phyloP scores from a whole-genome alignment of 2,888 invertebrate genomes.

The Eristalinus aeneus region DNA sequence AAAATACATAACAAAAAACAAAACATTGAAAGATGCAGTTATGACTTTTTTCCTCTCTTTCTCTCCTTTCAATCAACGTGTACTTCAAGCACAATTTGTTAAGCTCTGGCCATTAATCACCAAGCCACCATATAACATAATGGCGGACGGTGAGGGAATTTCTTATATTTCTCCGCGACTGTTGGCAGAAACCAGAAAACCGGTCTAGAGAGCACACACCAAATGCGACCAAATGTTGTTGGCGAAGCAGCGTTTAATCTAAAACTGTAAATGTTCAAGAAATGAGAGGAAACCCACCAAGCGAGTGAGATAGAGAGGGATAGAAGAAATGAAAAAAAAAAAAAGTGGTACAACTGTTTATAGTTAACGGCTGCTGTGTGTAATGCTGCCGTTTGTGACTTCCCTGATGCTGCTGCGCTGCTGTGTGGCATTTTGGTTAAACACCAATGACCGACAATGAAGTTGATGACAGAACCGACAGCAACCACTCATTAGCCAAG shows the following conservation, averaged over 20 bases:
- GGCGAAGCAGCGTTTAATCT: conserved; percentile 41
- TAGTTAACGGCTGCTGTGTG: conserved; percentile 63
- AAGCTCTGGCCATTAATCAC: conserved; percentile 68
- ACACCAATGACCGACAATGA: not conserved
- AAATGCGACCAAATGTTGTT: conserved; percentile 58
- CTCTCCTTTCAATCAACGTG: conserved; percentile 16
- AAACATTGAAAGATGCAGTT: not conserved
- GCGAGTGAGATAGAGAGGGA: conserved; percentile 8
- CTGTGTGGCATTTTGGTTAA: conserved; percentile 47
- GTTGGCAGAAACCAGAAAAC: conserved; percentile 25
- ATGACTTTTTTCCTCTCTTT: not conserved
- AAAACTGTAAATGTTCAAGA: conserved; percentile 58
- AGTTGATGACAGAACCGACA: conserved; percentile 22
- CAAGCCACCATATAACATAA: conserved; percentile 50
- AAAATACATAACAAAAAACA: not conserved
- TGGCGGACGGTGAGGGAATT: conserved; percentile 27
- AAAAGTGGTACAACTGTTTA: conserved; percentile 60
- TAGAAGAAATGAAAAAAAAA: conserved; percentile 11
- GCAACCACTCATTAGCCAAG: conserved; percentile 52
- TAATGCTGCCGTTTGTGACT: conserved; percentile 16
- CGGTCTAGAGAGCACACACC: conserved; percentile 52
- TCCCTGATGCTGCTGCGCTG: conserved; percentile 12
- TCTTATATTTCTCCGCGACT: conserved; percentile 5
- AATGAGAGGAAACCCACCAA: not conserved
- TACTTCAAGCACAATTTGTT: conserved; percentile 59